These are phyloP conservation scores for Athene cunicularia DNA, from an alignment of 2,113 vertebrate genomes.

Conservation along the genomic window DNA sequence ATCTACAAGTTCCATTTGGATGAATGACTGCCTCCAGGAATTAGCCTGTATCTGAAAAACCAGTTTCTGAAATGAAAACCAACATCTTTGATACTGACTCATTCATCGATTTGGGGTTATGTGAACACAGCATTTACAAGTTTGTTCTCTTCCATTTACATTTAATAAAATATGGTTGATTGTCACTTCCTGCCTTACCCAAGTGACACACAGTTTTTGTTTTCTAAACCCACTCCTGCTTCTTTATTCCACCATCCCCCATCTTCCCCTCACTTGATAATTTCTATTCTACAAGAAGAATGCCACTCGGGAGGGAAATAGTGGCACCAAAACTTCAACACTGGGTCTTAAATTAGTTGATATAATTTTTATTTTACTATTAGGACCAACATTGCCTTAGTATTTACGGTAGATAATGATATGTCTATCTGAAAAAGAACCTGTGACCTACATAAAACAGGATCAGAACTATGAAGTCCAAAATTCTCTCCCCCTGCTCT, in stretches of 20 bases:
- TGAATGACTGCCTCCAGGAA: not conserved
- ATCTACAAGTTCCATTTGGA: not conserved
- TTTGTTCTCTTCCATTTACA: not conserved
- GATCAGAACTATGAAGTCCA: not conserved
- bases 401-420: not conserved
- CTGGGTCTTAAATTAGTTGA: not conserved
- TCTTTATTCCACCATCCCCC: not conserved
- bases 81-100: not conserved
- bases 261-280: not conserved
- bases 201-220: not conserved
- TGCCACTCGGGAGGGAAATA: not conserved
- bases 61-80: not conserved
- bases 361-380: not conserved
- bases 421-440: not conserved
- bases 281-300: not conserved
- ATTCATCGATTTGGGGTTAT: not conserved
- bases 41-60: not conserved
- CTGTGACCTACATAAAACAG: not conserved
- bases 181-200: not conserved
- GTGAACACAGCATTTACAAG: not conserved
- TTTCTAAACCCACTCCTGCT: not conserved
- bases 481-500: rapidly evolving
- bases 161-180: slow-evolving; percentile 18
- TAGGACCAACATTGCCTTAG: not conserved
- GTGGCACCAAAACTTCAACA: not conserved